These are phyloP conservation scores for Pipistrellus pipistrellus DNA, from an alignment of 2,797 vertebrate species.

Conservation along the genomic window DNA sequence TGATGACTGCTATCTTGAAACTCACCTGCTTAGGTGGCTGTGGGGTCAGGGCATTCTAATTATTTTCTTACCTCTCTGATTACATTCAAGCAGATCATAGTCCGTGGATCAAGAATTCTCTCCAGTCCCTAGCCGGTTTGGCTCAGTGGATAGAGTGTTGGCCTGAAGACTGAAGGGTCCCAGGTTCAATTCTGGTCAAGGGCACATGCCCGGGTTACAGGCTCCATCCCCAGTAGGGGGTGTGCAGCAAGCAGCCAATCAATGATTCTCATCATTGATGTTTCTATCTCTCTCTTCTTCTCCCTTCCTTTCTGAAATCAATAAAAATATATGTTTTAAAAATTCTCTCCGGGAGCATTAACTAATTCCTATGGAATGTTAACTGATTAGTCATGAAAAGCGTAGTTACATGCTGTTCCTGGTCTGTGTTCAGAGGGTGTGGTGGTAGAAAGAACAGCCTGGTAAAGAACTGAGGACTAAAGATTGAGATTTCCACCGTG, in stretches of 20 bases:
- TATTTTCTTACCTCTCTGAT: not conserved
- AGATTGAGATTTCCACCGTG: too few relatives aligned
- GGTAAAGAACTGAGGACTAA: slow-evolving; percentile 3
- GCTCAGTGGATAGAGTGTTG: too few relatives aligned
- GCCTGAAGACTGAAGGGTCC: too few relatives aligned
- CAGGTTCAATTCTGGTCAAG: too few relatives aligned
- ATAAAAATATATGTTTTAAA: not conserved
- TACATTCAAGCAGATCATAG: not conserved
- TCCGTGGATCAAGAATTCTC: not conserved
- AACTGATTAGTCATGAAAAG: not conserved
- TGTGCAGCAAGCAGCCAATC: too few relatives aligned
- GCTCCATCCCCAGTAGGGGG: too few relatives aligned
- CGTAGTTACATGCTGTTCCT: not conserved
- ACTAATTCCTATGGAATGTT: not conserved
- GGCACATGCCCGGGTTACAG: too few relatives aligned
- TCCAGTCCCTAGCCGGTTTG: not conserved
- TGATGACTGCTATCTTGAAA: not conserved
- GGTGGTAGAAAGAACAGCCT: not conserved
- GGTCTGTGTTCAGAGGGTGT: not conserved
- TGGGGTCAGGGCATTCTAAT: not conserved
- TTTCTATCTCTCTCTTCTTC: too few relatives aligned
- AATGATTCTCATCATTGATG: too few relatives aligned
- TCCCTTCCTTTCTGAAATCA: too few relatives aligned
- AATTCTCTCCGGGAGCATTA: not conserved
- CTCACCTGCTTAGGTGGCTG: not conserved